Percentiles rank a stretch among this genome's conserved stretches.
Evolutionary conservation across 2,113 vertebrate genomes (phyloP).

Genomic region (Macrotus californicus): DNA sequence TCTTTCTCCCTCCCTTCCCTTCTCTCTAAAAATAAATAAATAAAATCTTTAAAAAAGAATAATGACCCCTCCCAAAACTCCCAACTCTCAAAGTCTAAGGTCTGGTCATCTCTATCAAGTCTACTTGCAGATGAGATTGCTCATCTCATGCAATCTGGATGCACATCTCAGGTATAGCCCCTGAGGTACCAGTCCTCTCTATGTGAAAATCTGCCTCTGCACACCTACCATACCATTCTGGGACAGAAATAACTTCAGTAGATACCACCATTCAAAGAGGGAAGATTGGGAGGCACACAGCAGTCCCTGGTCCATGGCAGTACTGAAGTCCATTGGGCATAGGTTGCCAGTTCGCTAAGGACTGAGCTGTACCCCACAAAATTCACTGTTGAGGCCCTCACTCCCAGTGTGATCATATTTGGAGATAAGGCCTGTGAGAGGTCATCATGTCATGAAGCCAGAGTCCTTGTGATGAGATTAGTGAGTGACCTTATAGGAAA

Average conservation of each 20-base stretch:
- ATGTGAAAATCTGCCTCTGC: background rate
- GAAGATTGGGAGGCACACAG: too few relatives aligned
- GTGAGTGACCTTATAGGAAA: background rate
- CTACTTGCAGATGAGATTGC: background rate
- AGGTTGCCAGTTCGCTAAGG: background rate
- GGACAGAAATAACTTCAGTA: background rate
- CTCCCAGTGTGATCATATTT: background rate
- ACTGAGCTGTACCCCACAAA: background rate
- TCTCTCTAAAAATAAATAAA: too few relatives aligned
- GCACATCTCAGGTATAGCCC: background rate
- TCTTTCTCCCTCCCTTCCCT: too few relatives aligned
- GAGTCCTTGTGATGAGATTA: background rate
- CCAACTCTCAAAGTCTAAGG: background rate
- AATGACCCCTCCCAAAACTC: background rate
- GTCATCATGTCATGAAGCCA: background rate
- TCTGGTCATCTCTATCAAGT: background rate
- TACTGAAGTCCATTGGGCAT: background rate
- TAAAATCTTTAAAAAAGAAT: too few relatives aligned
- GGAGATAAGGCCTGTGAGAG: background rate
- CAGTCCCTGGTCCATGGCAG: background rate
- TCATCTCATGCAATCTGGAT: too few relatives aligned
- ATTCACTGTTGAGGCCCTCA: background rate
- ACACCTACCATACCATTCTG: fast-evolving
- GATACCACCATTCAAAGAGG: background rate
- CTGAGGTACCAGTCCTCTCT: background rate